Conservation (phyloP, 2,888 invertebrate species). For the Drosophila testacea region DNA sequence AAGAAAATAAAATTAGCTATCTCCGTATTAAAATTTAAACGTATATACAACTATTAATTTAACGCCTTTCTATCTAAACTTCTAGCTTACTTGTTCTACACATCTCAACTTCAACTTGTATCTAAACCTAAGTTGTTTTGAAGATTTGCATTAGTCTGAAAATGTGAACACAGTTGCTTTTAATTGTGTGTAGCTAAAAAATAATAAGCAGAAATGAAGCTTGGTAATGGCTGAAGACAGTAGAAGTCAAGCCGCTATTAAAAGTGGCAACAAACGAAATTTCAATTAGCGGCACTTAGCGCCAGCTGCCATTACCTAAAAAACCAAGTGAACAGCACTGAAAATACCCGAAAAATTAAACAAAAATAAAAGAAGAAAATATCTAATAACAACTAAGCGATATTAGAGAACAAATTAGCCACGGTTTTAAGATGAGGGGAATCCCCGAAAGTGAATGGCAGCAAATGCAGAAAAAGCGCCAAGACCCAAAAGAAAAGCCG, state of each 20-base stretch:
- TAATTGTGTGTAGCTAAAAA: slow-evolving; percentile 59
- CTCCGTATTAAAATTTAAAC: too few relatives aligned
- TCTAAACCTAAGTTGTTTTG: slow-evolving; percentile 6
- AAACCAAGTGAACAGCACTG: slow-evolving; percentile 31
- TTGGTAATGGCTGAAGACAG: slow-evolving; percentile 41
- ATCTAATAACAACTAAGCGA: slow-evolving; percentile 78
- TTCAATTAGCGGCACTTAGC: slow-evolving; percentile 81
- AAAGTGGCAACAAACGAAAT: slow-evolving; percentile 72
- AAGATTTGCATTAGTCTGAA: slow-evolving; percentile 13
- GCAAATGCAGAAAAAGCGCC: slow-evolving; percentile 39
- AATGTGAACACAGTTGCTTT: slow-evolving; percentile 62
- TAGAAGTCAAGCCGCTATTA: slow-evolving; percentile 64
- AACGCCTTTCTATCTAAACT: not conserved
- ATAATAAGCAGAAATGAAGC: slow-evolving; percentile 53
- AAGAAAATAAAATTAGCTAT: too few relatives aligned
- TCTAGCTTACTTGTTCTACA: not conserved
- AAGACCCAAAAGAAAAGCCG: slow-evolving; percentile 16
- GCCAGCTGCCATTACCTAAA: slow-evolving; percentile 68
- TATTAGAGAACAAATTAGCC: slow-evolving; percentile 69
- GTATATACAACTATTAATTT: too few relatives aligned
- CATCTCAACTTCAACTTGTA: not conserved
- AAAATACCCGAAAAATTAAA: slow-evolving; percentile 28
- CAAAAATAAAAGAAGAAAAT: slow-evolving; percentile 35
- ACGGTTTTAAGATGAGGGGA: not conserved
- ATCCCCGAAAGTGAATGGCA: slow-evolving; percentile 45